Evolutionary conservation across 2,888 invertebrate genomes (phyloP).

Genomic region (Sericinus montela): DNA sequence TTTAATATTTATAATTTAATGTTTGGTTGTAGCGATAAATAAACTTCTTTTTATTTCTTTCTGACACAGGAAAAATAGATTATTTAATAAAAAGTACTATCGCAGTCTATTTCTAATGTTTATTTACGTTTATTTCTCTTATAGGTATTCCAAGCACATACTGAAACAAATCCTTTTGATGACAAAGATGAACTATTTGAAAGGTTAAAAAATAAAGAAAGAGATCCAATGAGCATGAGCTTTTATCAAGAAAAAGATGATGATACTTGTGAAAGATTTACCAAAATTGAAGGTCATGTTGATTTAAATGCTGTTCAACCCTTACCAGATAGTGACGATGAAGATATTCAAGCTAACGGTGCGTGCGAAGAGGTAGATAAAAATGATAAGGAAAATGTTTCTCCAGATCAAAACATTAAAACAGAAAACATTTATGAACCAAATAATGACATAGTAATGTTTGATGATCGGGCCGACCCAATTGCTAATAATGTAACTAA

Average conservation of each 20-base stretch:
- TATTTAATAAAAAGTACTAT: no score
- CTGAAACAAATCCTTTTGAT: slow-evolving; percentile 70
- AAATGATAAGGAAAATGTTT: slow-evolving; percentile 60
- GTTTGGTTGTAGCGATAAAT: no score
- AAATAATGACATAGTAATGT: slow-evolving; percentile 60
- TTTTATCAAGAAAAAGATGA: slow-evolving; percentile 82
- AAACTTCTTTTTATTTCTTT: no score
- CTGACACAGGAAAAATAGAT: no score
- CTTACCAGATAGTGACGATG: slow-evolving; percentile 76
- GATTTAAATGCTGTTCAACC: slow-evolving; percentile 80
- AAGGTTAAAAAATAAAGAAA: slow-evolving; percentile 76
- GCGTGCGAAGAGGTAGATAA: slow-evolving; percentile 34
- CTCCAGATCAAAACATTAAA: slow-evolving; percentile 44
- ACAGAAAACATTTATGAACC: slow-evolving; percentile 45
- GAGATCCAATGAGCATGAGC: slow-evolving; percentile 83
- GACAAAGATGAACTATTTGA: slow-evolving; percentile 69
- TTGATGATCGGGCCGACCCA: slow-evolving; percentile 48
- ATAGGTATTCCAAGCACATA: slow-evolving; percentile 67
- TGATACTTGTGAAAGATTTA: slow-evolving; percentile 66
- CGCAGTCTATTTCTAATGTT: no score
- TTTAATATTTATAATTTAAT: no score
- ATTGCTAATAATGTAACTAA: slow-evolving; percentile 38
- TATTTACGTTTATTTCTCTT: neutral
- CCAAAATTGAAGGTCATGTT: slow-evolving; percentile 59
- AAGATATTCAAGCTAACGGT: slow-evolving; percentile 56